Evolutionary conservation across 1,140 invertebrate species (phyloP).

Genomic region (Eciton burchellii): DNA sequence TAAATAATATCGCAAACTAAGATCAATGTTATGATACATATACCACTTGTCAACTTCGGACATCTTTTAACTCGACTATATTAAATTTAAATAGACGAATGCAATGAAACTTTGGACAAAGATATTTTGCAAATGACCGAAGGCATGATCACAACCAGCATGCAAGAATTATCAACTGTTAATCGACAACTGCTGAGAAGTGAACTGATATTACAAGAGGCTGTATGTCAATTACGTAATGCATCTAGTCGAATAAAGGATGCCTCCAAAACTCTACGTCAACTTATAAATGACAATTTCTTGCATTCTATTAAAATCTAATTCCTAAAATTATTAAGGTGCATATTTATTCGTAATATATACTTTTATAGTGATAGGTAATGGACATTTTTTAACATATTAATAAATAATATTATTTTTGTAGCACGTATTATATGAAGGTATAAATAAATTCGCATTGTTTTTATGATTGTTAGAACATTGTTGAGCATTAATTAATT

Average conservation of each 20-base stretch:
- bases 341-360: constrained; percentile 45
- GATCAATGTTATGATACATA: constrained; percentile 52
- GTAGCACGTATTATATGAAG: constrained; percentile 51
- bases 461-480: constrained; percentile 67
- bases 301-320: constrained; percentile 81
- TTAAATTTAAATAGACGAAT: constrained; percentile 79
- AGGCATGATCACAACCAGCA: constrained; percentile 75
- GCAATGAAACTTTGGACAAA: constrained; percentile 82
- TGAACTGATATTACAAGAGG: constrained; percentile 83
- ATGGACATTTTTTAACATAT: constrained; percentile 31
- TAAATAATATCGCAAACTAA: constrained; percentile 41
- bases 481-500: constrained; percentile 81
- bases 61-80: constrained; percentile 67
- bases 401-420: constrained; percentile 54
- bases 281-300: constrained; percentile 80
- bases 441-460: constrained; percentile 59
- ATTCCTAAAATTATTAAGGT: constrained; percentile 68
- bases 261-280: constrained; percentile 75
- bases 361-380: constrained; percentile 54
- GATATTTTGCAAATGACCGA: constrained; percentile 79
- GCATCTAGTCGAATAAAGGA: constrained; percentile 77
- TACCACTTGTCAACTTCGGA: constrained; percentile 57
- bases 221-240: constrained; percentile 80
- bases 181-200: constrained; percentile 83
- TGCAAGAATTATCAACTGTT: constrained; percentile 80